Conservation (phyloP, 2,888 invertebrate genomes). For the Lasius platythorax region DNA sequence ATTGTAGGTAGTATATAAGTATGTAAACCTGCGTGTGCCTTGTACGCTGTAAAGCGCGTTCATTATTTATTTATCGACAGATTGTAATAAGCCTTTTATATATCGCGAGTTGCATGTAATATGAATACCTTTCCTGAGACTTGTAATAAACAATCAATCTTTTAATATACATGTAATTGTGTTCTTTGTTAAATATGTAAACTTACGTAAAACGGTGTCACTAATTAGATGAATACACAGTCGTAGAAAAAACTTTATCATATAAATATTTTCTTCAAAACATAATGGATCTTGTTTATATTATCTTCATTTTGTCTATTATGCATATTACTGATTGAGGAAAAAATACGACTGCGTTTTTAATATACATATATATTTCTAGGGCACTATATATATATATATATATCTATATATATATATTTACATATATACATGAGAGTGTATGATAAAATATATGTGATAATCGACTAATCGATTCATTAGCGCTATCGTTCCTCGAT, state of each 20-base stretch:
- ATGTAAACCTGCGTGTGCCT: constrained; percentile 76
- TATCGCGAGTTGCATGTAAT: constrained; percentile 75
- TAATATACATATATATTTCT: constrained; percentile 39
- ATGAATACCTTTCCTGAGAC: constrained; percentile 66
- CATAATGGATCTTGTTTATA: not conserved
- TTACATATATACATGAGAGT: constrained; percentile 81
- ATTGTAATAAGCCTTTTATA: constrained; percentile 74
- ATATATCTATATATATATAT: constrained; percentile 64
- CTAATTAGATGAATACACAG: not conserved
- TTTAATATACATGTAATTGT: constrained; percentile 5
- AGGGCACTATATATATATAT: constrained; percentile 58
- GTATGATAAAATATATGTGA: constrained; percentile 82
- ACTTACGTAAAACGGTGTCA: not conserved
- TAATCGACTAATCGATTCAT: constrained; percentile 69
- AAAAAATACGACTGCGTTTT: constrained; percentile 9
- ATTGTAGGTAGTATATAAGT: constrained; percentile 33
- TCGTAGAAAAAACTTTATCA: not conserved
- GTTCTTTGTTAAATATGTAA: constrained; percentile 20
- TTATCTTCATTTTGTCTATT: not conserved
- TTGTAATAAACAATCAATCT: constrained; percentile 56
- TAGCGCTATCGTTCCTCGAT: constrained; percentile 67
- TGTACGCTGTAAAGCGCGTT: constrained; percentile 76
- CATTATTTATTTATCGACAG: constrained; percentile 78
- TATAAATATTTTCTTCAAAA: constrained; percentile 5
- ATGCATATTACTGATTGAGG: not conserved